Conservation (phyloP, 2,888 invertebrate genomes). For the Girardia tigrina region DNA sequence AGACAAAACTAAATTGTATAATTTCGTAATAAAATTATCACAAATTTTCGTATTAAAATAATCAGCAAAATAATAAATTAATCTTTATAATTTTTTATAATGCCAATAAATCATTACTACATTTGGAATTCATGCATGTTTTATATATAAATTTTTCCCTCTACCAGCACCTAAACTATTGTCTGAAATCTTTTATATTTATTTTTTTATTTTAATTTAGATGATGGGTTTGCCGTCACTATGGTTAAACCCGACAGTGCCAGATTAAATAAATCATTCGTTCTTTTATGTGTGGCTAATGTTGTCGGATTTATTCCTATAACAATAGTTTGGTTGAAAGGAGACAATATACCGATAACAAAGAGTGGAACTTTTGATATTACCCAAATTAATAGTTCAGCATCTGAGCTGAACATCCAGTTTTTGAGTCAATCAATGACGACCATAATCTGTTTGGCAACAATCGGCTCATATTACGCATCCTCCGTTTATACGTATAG, state of each 20-base stretch:
- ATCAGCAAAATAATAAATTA: too few species aligned
- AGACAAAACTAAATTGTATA: too few species aligned
- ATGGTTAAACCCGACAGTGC: not conserved
- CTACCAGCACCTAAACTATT: too few species aligned
- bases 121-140: too few species aligned
- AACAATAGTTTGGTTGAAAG: not conserved
- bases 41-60: too few species aligned
- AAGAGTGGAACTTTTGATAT: not conserved
- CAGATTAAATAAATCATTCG: not conserved
- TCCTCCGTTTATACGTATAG: not conserved
- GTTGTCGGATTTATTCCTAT: not conserved
- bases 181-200: too few species aligned
- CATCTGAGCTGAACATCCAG: not conserved
- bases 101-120: too few species aligned
- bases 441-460: slow-evolving; percentile 1
- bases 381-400: not conserved
- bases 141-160: too few species aligned
- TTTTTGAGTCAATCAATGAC: not conserved
- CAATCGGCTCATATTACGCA: not conserved
- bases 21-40: too few species aligned
- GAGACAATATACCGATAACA: not conserved
- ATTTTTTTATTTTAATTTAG: too few species aligned
- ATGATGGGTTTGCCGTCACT: not conserved
- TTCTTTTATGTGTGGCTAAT: not conserved
- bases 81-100: too few species aligned